Evolutionary conservation across 2,888 invertebrate species (phyloP), one percentile per base, ranked within the genome.

Genomic region (Teleiodes luculella): DNA sequence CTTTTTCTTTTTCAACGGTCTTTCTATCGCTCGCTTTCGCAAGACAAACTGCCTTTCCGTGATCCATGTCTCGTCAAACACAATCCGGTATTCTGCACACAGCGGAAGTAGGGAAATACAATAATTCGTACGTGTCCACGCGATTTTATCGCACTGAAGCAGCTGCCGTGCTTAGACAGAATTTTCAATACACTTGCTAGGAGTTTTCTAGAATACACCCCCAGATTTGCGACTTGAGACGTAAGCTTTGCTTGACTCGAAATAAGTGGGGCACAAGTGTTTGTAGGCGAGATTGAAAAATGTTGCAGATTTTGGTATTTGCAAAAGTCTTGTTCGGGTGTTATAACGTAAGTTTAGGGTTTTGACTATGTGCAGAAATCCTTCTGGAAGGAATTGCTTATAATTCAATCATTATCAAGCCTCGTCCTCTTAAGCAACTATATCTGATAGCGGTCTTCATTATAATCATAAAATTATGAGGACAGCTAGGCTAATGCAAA

Each of bases 91-190:
- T 80, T 77, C 79, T 52, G 63, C 58, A 64, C 75, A 33, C 50
- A 53, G n/a, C 14, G 70, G 74, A 68, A 59, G 67, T 65, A 61
- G 60, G 70, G 66, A 78, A 82, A 78, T 78, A 82, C 78, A 80
- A 80, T 81, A 81, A 80, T 77, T 74, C 67, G 73, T 67, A 81
- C 80, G 80, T 86, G 86, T 85, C 78, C 79, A 75, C 77, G 66
- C 78, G 77, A 83, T 80, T 83, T n/a, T 85, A 84, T 82, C 85
- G 85, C 86, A 85, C 64, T 85, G n/a, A n/a, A n/a, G 86, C 83
- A 84, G 83, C 63, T 64, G 68, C 69, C 69, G 61, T 65, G 67
- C 64, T 65, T 68, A 48, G 66, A 64, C 67, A 67, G 66, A 71
- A 65, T 78, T 79, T 80, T 80, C 75, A 78, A 80, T 79, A 76